Evolutionary conservation across 1,140 invertebrate genomes (phyloP).

Genomic region (Argopecten irradians): DNA sequence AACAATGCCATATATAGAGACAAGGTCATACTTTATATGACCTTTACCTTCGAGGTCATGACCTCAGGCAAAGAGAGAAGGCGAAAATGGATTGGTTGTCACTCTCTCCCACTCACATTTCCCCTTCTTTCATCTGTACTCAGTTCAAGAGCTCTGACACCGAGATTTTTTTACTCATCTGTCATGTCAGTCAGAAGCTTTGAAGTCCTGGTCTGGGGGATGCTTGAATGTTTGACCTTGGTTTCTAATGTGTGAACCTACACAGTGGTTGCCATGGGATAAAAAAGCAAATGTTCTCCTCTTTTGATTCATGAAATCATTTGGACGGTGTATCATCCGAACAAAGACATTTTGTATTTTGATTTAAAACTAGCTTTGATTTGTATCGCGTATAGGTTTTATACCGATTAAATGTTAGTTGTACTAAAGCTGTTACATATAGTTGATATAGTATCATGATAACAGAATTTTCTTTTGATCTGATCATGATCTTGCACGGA

Average conservation of each 20-base stretch:
- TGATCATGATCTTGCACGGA: no score
- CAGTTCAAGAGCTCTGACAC: slow-evolving; percentile 14
- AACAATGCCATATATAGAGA: neutral
- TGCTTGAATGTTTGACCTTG: neutral
- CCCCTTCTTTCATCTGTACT: neutral
- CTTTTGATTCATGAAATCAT: neutral
- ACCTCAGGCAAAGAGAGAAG: neutral
- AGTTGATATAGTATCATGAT: no score
- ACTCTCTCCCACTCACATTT: neutral
- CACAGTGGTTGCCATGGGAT: slow-evolving; percentile 1
- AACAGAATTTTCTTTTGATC: no score
- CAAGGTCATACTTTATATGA: neutral
- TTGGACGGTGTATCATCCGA: neutral
- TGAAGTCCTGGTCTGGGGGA: slow-evolving; percentile 6
- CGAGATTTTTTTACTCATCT: neutral
- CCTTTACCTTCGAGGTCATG: neutral
- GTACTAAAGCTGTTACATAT: no score
- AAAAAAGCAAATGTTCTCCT: neutral
- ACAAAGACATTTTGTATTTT: neutral
- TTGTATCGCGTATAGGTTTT: neutral
- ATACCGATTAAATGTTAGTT: neutral
- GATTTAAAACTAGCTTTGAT: neutral
- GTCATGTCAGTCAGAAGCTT: neutral
- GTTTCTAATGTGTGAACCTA: slow-evolving; percentile 18
- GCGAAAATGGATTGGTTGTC: slow-evolving; percentile 12